Evolutionary conservation across 2,797 vertebrate species (phyloP).

Genomic region (Muscicapa striata): DNA sequence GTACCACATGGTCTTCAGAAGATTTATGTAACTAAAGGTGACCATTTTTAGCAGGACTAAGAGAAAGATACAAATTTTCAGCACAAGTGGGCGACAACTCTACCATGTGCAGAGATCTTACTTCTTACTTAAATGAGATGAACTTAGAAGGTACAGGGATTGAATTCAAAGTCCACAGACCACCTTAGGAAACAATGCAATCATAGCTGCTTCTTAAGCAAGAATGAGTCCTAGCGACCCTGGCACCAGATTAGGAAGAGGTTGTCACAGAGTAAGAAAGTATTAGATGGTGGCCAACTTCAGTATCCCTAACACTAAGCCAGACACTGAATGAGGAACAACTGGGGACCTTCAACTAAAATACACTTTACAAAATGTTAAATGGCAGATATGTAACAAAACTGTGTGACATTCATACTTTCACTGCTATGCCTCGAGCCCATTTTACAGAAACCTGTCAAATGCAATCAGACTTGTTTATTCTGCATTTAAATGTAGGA

Average conservation of each 20-base stretch:
- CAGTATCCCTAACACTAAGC: neutral
- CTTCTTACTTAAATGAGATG: neutral
- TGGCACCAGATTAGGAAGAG: neutral
- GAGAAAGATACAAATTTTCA: neutral
- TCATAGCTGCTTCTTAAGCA: neutral
- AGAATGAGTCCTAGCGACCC: neutral
- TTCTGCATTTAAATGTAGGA: conserved; percentile 69
- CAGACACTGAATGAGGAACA: conserved; percentile 3
- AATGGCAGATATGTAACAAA: conserved; percentile 53
- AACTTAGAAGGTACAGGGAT: neutral
- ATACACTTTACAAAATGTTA: conserved; percentile 31
- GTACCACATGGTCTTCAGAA: neutral
- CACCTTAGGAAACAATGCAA: neutral
- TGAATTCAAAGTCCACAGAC: neutral
- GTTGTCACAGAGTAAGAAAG: neutral
- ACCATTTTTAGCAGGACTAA: neutral
- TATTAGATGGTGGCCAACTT: neutral
- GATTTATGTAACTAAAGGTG: neutral
- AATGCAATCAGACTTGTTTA: conserved; percentile 74
- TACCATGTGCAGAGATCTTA: neutral
- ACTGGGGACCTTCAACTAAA: conserved; percentile 50
- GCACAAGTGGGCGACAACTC: neutral
- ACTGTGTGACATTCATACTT: conserved; percentile 71
- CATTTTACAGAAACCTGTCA: conserved; percentile 73
- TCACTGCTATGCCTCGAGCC: conserved; percentile 53